A percentile compares a stretch with the other conserved stretches of the same genome.
These are phyloP conservation scores for Sarcophaga variegata DNA, from an alignment of 2,888 invertebrate species.

Conservation along the genomic window DNA sequence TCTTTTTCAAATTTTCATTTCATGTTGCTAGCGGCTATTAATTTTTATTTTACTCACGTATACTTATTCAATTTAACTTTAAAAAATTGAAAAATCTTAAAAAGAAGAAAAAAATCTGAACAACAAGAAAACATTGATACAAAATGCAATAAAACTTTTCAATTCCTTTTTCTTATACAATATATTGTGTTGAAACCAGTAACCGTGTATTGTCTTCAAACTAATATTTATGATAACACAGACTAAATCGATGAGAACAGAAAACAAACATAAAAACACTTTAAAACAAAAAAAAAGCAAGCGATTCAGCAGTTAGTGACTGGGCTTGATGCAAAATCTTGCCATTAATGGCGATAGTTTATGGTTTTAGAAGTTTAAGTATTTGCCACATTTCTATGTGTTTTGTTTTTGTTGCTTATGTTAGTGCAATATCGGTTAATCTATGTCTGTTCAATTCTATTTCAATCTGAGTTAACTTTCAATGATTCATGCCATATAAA, in stretches of 20 bases:
- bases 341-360: slow-evolving; percentile 20
- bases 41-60: no score
- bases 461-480: no score
- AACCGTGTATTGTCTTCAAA: slow-evolving; percentile 21
- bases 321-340: slow-evolving; percentile 28
- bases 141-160: slow-evolving; percentile 6
- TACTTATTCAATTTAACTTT: no score
- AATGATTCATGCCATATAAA: no score
- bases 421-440: no score
- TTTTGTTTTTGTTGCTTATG: no score
- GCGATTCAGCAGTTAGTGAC: slow-evolving; percentile 25
- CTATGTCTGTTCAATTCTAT: no score
- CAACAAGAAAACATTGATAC: no score
- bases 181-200: not conserved
- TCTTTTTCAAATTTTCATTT: no score
- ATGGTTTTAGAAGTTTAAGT: not conserved
- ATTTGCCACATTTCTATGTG: not conserved
- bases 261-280: slow-evolving; percentile 10
- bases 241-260: slow-evolving; percentile 26
- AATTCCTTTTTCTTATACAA: not conserved
- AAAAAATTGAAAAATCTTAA: not conserved
- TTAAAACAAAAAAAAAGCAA: slow-evolving; percentile 18
- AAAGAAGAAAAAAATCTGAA: not conserved
- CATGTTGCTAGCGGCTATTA: no score
- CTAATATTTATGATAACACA: slow-evolving; percentile 47